Conservation (phyloP, 2,797 vertebrate genomes). For the Crenichthys baileyi region DNA sequence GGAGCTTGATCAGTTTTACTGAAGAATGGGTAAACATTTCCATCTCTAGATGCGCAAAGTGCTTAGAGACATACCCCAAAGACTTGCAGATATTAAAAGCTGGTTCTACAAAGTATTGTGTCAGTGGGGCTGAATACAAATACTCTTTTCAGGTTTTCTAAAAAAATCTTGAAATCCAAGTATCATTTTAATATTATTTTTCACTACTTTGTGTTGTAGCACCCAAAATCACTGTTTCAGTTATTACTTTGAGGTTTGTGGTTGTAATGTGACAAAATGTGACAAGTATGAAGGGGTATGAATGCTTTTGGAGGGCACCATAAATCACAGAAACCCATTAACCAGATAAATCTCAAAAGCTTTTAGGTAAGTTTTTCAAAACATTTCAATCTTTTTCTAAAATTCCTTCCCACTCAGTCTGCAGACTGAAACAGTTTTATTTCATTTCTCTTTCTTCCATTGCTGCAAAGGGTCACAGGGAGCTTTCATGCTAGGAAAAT, state of each 20-base stretch:
- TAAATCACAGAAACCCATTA: slow-evolving; percentile 1
- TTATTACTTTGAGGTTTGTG: background rate
- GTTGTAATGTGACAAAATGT: background rate
- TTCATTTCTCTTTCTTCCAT: slow-evolving; percentile 46
- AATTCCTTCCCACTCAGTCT: slow-evolving; percentile 33
- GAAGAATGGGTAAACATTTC: background rate
- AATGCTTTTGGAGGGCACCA: background rate
- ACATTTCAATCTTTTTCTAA: slow-evolving; percentile 18
- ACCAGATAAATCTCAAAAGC: slow-evolving; percentile 27
- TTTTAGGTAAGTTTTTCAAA: slow-evolving; percentile 26
- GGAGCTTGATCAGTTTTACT: background rate
- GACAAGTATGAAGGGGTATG: background rate
- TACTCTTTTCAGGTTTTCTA: background rate
- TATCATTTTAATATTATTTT: background rate
- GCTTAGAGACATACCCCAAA: background rate
- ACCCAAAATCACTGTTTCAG: background rate
- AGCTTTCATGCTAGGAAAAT: slow-evolving; percentile 61
- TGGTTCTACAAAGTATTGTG: background rate
- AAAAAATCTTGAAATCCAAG: too few species aligned
- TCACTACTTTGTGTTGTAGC: background rate
- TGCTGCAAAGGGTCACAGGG: slow-evolving; percentile 28
- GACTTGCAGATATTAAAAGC: background rate
- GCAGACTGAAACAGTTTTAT: slow-evolving; percentile 40
- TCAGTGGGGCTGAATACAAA: background rate
- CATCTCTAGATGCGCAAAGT: background rate